phyloP scores from a whole-genome alignment of 2,888 invertebrate species.

The Dryococelus australis region DNA sequence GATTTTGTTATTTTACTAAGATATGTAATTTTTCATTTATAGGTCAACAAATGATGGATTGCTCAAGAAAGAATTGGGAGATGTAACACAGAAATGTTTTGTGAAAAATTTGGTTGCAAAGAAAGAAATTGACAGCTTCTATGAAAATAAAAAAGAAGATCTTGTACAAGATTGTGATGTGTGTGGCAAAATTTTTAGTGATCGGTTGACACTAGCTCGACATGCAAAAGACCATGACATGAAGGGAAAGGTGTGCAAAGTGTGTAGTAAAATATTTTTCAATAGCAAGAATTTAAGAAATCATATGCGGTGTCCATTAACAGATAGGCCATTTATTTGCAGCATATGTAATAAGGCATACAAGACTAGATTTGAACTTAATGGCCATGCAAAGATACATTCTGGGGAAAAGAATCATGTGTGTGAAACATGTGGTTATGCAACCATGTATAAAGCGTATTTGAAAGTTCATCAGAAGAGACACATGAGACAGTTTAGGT shows the following conservation, averaged over 20 bases:
- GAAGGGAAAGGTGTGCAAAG: constrained; percentile 39
- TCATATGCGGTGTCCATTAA: constrained; percentile 44
- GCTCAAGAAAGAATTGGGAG: background rate
- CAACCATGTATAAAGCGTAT: constrained; percentile 40
- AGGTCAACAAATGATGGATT: background rate
- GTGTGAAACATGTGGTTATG: constrained; percentile 40
- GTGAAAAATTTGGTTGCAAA: background rate
- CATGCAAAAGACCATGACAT: constrained; percentile 31
- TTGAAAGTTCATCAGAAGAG: constrained; percentile 41
- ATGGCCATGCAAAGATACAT: constrained; percentile 41
- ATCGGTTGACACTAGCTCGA: constrained; percentile 30
- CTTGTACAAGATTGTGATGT: constrained; percentile 25
- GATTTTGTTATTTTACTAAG: background rate
- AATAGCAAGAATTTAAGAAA: constrained; percentile 39
- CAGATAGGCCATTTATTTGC: constrained; percentile 47
- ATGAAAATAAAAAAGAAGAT: background rate
- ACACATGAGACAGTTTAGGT: constrained; percentile 40
- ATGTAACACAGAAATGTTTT: background rate
- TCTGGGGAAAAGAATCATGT: constrained; percentile 40
- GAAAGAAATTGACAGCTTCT: background rate
- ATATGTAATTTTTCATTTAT: background rate
- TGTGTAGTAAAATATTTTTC: constrained; percentile 42
- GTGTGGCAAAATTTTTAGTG: constrained; percentile 35
- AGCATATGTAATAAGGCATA: constrained; percentile 51
- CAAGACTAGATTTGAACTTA: constrained; percentile 36